Percentiles rank a stretch among this genome's conserved stretches.
Evolutionary conservation across 2,797 vertebrate genomes (phyloP).

Genomic region (Catharus ustulatus): DNA sequence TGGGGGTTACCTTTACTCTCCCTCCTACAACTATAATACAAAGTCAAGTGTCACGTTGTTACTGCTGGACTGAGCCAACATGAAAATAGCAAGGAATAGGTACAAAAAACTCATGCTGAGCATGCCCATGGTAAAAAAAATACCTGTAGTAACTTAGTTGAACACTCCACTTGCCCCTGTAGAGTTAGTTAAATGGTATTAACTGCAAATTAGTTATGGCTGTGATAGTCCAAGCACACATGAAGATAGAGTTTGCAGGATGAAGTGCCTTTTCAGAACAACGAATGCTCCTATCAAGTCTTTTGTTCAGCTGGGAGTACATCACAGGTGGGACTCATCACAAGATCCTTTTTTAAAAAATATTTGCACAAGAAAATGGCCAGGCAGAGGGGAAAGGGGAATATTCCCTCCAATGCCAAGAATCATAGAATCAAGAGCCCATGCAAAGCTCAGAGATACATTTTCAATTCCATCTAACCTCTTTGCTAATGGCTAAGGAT

Average conservation of each 20-base stretch:
- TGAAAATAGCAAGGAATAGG: background rate
- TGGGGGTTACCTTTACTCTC: background rate
- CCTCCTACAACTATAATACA: background rate
- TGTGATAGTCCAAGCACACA: background rate
- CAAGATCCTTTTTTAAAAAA: accelerated
- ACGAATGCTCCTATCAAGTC: background rate
- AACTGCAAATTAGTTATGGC: background rate
- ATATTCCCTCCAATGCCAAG: background rate
- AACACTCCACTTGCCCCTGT: background rate
- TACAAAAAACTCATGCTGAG: background rate
- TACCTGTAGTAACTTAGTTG: background rate
- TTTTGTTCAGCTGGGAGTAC: background rate
- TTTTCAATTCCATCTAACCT: background rate
- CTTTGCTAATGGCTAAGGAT: background rate
- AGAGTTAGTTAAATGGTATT: background rate
- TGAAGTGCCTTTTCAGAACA: background rate
- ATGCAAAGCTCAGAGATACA: background rate
- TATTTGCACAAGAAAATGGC: background rate
- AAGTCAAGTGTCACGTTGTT: background rate
- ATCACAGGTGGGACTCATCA: background rate
- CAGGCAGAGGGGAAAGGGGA: background rate
- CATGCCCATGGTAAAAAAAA: background rate
- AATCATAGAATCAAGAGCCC: background rate
- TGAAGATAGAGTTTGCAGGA: background rate
- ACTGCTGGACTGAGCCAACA: background rate